Evolutionary conservation across 2,888 invertebrate genomes (phyloP).

Genomic region (Plutella xylostella): DNA sequence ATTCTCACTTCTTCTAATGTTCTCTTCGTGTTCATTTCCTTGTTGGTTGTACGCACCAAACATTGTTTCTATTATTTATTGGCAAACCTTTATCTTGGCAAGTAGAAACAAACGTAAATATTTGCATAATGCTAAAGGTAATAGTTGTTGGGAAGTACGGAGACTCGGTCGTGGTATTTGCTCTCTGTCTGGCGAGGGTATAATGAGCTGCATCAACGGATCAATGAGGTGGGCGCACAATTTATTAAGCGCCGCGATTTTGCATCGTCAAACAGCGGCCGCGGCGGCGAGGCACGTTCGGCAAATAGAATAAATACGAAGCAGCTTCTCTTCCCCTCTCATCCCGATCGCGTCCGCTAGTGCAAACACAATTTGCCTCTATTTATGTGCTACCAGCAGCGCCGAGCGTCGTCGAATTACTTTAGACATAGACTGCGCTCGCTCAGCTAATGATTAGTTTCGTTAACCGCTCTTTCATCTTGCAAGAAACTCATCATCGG

Average conservation of each 20-base stretch:
- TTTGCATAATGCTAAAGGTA: too few species aligned
- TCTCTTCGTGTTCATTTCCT: slow-evolving; percentile 26
- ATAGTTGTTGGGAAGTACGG: too few species aligned
- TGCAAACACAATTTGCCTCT: slow-evolving; percentile 58
- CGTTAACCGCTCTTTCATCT: slow-evolving; percentile 4
- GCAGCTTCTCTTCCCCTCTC: slow-evolving; percentile 27
- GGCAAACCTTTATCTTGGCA: background rate
- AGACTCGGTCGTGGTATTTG: too few species aligned
- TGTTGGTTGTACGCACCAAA: slow-evolving; percentile 17
- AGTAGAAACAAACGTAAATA: too few species aligned
- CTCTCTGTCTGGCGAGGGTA: too few species aligned
- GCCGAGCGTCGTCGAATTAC: slow-evolving; percentile 26
- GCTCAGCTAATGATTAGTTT: slow-evolving; percentile 22
- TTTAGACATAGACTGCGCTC: slow-evolving; percentile 25
- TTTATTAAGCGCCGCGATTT: slow-evolving; percentile 62
- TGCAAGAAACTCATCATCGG: background rate
- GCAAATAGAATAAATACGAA: slow-evolving; percentile 64
- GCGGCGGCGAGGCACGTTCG: slow-evolving; percentile 58
- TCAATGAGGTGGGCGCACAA: slow-evolving; percentile 52
- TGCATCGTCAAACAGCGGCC: slow-evolving; percentile 62
- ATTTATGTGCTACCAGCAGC: slow-evolving; percentile 39
- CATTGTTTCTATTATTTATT: slow-evolving; percentile 10
- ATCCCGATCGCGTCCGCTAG: slow-evolving; percentile 33
- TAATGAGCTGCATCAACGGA: too few species aligned
- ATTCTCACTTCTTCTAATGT: slow-evolving; percentile 40